Evolutionary conservation across 2,113 vertebrate species (phyloP), one percentile per base, ranked within the genome.

Genomic region (Scolopax mira): DNA sequence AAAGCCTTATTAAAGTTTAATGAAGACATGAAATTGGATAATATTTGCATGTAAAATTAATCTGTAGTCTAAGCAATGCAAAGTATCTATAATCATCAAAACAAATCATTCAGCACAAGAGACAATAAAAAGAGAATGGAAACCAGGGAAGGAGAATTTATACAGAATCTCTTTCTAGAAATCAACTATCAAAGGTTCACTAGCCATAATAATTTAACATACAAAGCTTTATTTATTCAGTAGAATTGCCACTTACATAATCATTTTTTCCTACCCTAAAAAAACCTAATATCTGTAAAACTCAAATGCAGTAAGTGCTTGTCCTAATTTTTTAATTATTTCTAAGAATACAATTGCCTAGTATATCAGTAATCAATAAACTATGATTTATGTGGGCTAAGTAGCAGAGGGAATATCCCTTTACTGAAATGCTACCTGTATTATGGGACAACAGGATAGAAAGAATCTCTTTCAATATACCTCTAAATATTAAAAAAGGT

Each of bases 1-100:
- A 96, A 93, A 90, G 44, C 66, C 88, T 95, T 97, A 93, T 95
- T 94, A 96, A 96, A 96, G 80, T 93, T 94, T 96, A 96, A 97
- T 96, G 91, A 96, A 95, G 93, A 90, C 91, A 94, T 21, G 25
- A 89, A 90, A 96, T 95, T 37, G 11, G 90, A 93, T 96, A 94
- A 93, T 89, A 96, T 96, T 94, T 95, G 89, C 90, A 91, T 95
- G 90, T 85, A 97, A 95, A 97, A 97, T 94, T 90, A 96, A 87
- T 92, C 94, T 91, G 86, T 85, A 94, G 67, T 88, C 89, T 97
- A 93, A 94, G 93, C 82, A 93, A 96, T 87, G 79, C 88, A 82
- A 93, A 95, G 78, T 73, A 92, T 79, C 79, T 80, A 79, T 94
- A 96, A 97, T 92, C 91, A 97, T 90, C 95, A 94, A 93, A 96